Evolutionary conservation across 2,888 invertebrate species (phyloP).

Genomic region (Napeogenes sylphis): DNA sequence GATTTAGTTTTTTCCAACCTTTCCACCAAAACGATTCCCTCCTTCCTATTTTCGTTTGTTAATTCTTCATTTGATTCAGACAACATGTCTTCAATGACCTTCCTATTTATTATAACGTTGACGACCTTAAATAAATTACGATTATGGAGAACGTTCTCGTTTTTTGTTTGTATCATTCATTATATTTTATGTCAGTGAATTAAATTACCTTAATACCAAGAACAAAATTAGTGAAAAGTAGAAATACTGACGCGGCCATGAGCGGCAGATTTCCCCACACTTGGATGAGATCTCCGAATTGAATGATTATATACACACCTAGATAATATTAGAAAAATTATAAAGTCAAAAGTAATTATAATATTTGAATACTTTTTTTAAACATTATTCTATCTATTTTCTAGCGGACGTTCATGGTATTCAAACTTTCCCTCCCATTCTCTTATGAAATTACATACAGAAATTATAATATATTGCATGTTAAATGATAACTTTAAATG

Average conservation of each 20-base stretch:
- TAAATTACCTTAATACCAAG: conserved; percentile 41
- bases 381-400: no score
- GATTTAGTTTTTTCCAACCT: conserved; percentile 36
- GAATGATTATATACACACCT: conserved; percentile 55
- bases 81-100: conserved; percentile 43
- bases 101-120: conserved; percentile 40
- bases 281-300: conserved; percentile 56
- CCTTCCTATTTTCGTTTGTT: conserved; percentile 32
- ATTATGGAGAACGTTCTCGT: background rate
- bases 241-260: conserved; percentile 56
- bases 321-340: conserved; percentile 2
- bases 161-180: no score
- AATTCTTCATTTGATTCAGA: conserved; percentile 42
- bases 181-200: background rate
- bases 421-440: no score
- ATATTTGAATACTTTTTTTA: no score
- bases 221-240: conserved; percentile 56
- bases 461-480: no score
- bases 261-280: conserved; percentile 58
- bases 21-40: conserved; percentile 41
- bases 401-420: no score
- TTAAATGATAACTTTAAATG: no score
- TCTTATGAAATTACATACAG: no score
- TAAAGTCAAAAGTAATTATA: no score
- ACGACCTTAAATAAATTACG: conserved; percentile 40